These are phyloP conservation scores for Azemiops feae DNA, from an alignment of 2,113 vertebrate species.

Conservation along the genomic window DNA sequence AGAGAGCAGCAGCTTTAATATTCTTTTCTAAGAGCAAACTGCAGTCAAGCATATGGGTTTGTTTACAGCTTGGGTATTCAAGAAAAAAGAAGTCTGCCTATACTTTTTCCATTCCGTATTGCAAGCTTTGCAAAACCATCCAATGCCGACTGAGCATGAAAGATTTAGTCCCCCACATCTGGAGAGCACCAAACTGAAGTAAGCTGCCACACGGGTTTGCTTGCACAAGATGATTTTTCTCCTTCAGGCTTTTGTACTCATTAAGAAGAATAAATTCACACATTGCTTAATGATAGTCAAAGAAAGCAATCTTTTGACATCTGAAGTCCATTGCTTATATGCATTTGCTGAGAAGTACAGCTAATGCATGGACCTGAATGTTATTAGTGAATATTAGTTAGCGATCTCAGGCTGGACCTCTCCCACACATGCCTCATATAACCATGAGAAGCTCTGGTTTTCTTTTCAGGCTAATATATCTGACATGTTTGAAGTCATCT, in stretches of 20 bases:
- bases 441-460: background rate
- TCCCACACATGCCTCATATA: background rate
- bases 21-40: constrained; percentile 50
- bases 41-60: constrained; percentile 31
- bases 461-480: background rate
- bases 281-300: background rate
- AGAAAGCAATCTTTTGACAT: constrained; percentile 8
- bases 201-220: background rate
- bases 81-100: constrained; percentile 10
- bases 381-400: background rate
- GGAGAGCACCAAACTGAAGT: background rate
- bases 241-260: background rate
- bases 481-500: background rate
- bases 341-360: background rate
- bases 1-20: constrained; percentile 48
- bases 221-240: constrained; percentile 17
- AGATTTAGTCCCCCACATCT: background rate
- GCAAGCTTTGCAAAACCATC: background rate
- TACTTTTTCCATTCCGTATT: background rate
- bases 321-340: background rate
- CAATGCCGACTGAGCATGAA: background rate
- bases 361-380: background rate
- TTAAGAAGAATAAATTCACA: constrained; percentile 6
- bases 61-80: constrained; percentile 45
- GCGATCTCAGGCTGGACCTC: background rate